These are phyloP conservation scores for Lordiphosa mommai DNA, from an alignment of 1,140 invertebrate genomes.

Conservation along the genomic window DNA sequence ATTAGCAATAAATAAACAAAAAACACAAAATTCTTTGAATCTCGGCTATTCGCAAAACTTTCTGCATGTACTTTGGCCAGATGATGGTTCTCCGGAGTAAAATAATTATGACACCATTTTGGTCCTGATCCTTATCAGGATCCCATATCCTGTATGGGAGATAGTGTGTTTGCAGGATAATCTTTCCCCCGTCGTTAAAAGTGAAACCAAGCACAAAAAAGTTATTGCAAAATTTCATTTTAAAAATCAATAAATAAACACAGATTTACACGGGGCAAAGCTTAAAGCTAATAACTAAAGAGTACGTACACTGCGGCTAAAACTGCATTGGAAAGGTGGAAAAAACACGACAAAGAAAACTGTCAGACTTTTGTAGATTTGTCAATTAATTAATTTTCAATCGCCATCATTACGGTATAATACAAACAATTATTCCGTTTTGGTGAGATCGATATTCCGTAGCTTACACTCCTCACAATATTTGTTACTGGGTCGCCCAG, in stretches of 20 bases:
- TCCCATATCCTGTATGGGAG: too few relatives aligned
- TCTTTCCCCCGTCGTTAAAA: too few relatives aligned
- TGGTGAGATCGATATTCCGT: slow-evolving; percentile 4
- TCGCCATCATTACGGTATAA: neutral
- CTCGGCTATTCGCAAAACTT: too few relatives aligned
- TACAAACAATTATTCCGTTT: neutral
- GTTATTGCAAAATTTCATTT: slow-evolving; percentile 12
- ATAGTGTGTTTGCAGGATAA: too few relatives aligned
- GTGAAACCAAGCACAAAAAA: neutral
- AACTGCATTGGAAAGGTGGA: neutral
- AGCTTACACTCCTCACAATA: slow-evolving; percentile 82
- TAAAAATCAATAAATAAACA: slow-evolving; percentile 32
- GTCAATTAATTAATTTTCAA: neutral
- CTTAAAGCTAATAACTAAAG: slow-evolving; percentile 23
- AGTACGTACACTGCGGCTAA: neutral
- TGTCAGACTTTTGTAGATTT: slow-evolving; percentile 4
- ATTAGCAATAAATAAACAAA: too few relatives aligned
- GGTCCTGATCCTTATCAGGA: too few relatives aligned
- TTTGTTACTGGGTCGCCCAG: slow-evolving; percentile 79
- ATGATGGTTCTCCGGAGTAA: too few relatives aligned
- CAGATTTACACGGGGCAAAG: slow-evolving; percentile 20
- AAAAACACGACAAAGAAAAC: neutral
- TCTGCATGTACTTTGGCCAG: too few relatives aligned
- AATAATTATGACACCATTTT: too few relatives aligned
- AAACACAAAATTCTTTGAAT: too few relatives aligned